Evolutionary conservation across 2,888 invertebrate genomes (phyloP).

Genomic region (Agrochola litura): DNA sequence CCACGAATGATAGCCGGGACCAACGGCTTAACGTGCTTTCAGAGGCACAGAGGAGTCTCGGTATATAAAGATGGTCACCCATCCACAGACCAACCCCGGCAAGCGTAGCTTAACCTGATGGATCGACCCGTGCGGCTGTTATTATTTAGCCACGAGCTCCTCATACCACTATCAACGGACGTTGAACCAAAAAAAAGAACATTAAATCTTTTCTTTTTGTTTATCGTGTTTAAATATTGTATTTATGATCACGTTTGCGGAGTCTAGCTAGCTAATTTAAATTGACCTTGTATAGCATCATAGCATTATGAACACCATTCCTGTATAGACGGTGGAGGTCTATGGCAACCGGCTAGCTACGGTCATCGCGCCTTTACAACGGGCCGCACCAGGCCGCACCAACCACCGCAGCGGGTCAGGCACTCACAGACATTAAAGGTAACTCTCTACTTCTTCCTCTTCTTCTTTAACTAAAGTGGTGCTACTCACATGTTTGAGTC

Average conservation of each 20-base stretch:
- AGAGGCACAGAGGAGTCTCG: no score
- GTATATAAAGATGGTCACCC: no score
- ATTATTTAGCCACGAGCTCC: no score
- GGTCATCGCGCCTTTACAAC: conserved; percentile 88
- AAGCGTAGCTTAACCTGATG: no score
- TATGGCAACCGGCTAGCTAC: conserved; percentile 85
- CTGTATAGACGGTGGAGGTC: conserved; percentile 81
- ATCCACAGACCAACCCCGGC: no score
- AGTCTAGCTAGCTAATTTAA: neutral
- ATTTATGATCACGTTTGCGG: no score
- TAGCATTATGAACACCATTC: neutral
- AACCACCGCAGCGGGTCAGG: conserved; percentile 81
- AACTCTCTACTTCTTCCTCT: conserved; percentile 36
- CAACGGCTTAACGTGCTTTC: no score
- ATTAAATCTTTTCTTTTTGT: no score
- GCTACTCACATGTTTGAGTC: neutral
- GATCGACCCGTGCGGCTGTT: no score
- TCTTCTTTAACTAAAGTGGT: neutral
- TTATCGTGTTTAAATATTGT: neutral
- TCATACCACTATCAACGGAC: no score
- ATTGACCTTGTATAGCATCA: neutral
- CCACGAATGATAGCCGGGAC: no score
- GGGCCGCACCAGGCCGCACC: conserved; percentile 83
- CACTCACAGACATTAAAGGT: conserved; percentile 89
- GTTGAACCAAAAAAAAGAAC: neutral